Base-by-base conservation (phyloP, 2,797 vertebrate species). In the Neopelma chrysocephalum region DNA sequence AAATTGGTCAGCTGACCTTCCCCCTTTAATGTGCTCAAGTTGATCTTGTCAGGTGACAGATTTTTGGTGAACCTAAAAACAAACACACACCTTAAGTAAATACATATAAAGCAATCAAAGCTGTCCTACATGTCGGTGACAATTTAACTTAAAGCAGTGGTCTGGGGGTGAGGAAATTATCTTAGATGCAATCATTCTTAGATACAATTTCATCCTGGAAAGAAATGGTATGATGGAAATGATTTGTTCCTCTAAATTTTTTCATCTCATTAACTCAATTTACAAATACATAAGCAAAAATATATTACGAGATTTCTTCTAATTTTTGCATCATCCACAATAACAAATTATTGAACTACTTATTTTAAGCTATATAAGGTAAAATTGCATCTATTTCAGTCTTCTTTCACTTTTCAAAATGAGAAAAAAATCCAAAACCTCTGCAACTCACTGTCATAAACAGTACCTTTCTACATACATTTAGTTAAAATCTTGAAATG, bases 21-120 rank as follows among this genome's bases (percentile, higher is more conserved):
- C 34, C 98, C 98, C 91, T 98, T 98, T 36, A 98, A 96, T 0
- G 98, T 98, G 81, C 98, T 98, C 75, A 98, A 94, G 92, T 98
- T 98, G 94, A 98, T 98, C 97, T 98, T 98, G 96, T 98, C 98
- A 88, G 98, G 98, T 50, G 98, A 98, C 70, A 98, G 96, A 93
- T 98, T 98, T 97, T 98, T 99, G 94, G 98, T 98, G 97, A 98
- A 98, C 95, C 97, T 97, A 95, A 91, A 97, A 97, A 23, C 88
- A 78, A 97, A 94, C 9, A 92, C 2, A 57, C 17, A 87, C 58
- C 34, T 62, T 87, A 86, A 90, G 40, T 88, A 95, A 94, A 79
- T 18, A 34, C 31, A 57, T 15, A 69, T n/a, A 61, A 80, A 89
- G 36, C 47, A 70, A 60, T 77, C 87, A 85, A 47, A 73, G 22